phyloP scores from a whole-genome alignment of 35 echinoderm and acorn worm genomes.

The Apostichopus californicus region DNA sequence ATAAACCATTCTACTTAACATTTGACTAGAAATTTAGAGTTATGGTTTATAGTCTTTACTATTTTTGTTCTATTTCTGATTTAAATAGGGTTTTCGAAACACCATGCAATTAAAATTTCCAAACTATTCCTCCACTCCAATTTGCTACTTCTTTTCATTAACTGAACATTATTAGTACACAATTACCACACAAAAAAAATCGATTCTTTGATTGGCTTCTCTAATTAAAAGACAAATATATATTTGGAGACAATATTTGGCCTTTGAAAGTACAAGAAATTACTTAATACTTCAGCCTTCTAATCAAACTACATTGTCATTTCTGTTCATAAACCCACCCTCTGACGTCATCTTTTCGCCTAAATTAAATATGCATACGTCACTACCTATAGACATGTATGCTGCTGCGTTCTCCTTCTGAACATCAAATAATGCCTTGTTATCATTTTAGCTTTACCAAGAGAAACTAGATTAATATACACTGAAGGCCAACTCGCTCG shows the following conservation, averaged over 20 bases:
- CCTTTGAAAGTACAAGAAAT: neutral
- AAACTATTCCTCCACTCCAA: no score
- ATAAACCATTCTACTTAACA: no score
- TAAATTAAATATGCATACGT: conserved; percentile 1
- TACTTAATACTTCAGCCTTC: neutral
- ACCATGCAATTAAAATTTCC: no score
- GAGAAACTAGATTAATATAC: neutral
- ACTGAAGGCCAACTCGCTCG: neutral
- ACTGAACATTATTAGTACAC: no score
- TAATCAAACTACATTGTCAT: neutral
- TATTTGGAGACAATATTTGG: neutral
- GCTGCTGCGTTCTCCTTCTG: neutral
- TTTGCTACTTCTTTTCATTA: no score
- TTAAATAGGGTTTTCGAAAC: no score
- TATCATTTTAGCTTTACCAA: neutral
- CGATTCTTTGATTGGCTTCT: no score
- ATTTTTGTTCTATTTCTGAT: no score
- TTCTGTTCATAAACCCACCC: neutral
- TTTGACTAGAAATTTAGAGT: no score
- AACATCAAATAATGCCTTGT: neutral
- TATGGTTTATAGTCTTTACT: no score
- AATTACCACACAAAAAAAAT: no score
- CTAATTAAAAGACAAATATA: no score
- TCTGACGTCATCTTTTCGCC: neutral
- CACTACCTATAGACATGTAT: neutral